Evolutionary conservation across 1,140 invertebrate genomes (phyloP), one percentile per base, ranked within the genome.

Genomic region (Nasonia longicornis): DNA sequence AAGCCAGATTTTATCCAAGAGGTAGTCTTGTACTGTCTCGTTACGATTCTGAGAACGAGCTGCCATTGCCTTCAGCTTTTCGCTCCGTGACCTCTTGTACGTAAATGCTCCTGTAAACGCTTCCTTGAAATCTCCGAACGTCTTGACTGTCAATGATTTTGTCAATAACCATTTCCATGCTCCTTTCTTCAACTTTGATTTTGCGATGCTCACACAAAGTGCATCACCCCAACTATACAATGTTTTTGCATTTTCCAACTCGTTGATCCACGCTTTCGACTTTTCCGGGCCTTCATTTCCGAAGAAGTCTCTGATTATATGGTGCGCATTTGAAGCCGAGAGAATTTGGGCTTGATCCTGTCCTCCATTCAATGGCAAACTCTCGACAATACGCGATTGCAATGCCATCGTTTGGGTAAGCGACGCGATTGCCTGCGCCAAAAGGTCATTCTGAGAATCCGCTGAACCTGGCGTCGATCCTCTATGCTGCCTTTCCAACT

Each of bases 1-100:
- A 0, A 82, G n/a, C 83, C 83, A 84, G 2, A 82, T 58, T 63
- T 84, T 82, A 26, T 84, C 81, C 20, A 82, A 31, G n/a, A 82
- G 71, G 38, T 81, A 84, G 4, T 82, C 79, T 12, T 72, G 29
- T 0, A 80, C 1, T 2, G 2, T 3, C 20, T 71, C 69, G 35
- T 71, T 38, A 12, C 22, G 1, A 7, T 38, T 16, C 22, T 70
- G 67, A 16, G 10, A n/a, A 26, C 67, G 22, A 7, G 29, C 22
- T 22, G 7, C 26, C 22, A 70, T 70, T 0, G 1, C 26, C 38
- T 38, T 71, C 22, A 71, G 7, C 14, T 31, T 71, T 35, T 71
- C 69, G 38, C 1, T 71, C 10, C 29, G 10, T 7, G 20, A 35
- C 10, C 31, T n/a, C 31, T 12, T 71, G 16, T 71, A 38, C 14